Evolutionary conservation across 1,140 invertebrate species (phyloP), one percentile per base, ranked within the genome.

Genomic region (Dinoponera quadriceps): DNA sequence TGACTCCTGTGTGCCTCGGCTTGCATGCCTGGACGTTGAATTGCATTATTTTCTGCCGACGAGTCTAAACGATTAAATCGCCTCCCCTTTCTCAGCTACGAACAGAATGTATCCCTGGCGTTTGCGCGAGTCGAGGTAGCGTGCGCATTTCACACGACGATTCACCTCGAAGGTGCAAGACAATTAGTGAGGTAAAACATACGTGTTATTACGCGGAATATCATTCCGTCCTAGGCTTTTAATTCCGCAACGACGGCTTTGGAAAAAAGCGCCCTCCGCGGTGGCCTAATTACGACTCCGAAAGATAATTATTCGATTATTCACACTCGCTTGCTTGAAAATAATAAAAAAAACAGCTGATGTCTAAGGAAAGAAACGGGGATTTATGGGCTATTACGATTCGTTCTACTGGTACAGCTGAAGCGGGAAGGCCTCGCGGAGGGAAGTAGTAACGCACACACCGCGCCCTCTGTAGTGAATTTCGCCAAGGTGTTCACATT

Each of bases 231-330:
- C 62, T 65, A 59, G 38, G 48, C 55, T 71, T 85, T 82, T 55
- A 82, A 72, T 78, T 71, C 62, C 20, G n/a, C 44, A 80, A 68
- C 72, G 62, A 85, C 82, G 65, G 83, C 74, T 90, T 55, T 69
- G 44, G 77, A 66, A 88, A 75, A 89, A 91, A 89, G 87, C 66
- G 71, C 85, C 86, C 81, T 51, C 83, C n/a, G 72, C 69, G 91
- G 90, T 91, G 91, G 91, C 90, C 91, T 91, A 91, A 92, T 92
- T 92, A 91, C 75, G 73, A 86, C 60, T 29, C 57, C 49, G 81
- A 85, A 83, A 89, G 86, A 90, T 92, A 90, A 92, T 92, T 92
- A 91, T 92, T 92, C 83, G 90, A 93, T 92, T 92, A 88, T 92
- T 92, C 89, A 92, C 92, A 92, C 89, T 91, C 75, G 85, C 84